A percentile compares a stretch with the other conserved stretches of the same genome.
Conservation (phyloP, 2,113 vertebrate genomes). For the Melanocharis versteri region DNA sequence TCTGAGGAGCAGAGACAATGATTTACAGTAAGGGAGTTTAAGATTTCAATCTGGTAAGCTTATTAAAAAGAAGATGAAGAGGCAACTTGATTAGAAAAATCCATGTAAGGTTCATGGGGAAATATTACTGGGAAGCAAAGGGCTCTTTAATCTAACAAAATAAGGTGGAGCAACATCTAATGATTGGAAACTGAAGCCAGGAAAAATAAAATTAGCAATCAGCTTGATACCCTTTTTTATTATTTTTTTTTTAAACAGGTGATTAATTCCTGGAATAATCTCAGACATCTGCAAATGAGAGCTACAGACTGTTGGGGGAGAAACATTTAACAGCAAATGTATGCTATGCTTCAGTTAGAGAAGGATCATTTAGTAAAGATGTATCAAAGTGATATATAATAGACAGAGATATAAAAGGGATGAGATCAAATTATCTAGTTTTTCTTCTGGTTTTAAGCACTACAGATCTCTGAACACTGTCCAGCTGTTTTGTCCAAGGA, state of each 20-base stretch:
- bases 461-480: background rate
- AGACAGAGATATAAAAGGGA: background rate
- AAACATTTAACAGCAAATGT: background rate
- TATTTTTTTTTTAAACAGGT: background rate
- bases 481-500: background rate
- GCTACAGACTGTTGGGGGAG: background rate
- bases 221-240: background rate
- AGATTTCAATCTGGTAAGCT: slow-evolving; percentile 24
- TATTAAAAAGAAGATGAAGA: slow-evolving; percentile 50
- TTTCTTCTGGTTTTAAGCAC: background rate
- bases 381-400: background rate
- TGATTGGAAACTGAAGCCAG: slow-evolving; percentile 44
- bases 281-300: slow-evolving; percentile 22
- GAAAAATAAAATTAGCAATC: slow-evolving; percentile 62
- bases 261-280: slow-evolving; percentile 20
- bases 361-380: background rate
- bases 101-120: slow-evolving; percentile 23
- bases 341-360: background rate
- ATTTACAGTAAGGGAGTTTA: background rate
- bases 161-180: slow-evolving; percentile 10
- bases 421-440: background rate
- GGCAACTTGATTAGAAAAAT: slow-evolving; percentile 37
- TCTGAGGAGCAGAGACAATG: background rate
- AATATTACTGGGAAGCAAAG: slow-evolving; percentile 15
- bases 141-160: slow-evolving; percentile 41